Base-by-base conservation (phyloP, 1,140 invertebrate species). In the Trachymyrmex cornetzi region DNA sequence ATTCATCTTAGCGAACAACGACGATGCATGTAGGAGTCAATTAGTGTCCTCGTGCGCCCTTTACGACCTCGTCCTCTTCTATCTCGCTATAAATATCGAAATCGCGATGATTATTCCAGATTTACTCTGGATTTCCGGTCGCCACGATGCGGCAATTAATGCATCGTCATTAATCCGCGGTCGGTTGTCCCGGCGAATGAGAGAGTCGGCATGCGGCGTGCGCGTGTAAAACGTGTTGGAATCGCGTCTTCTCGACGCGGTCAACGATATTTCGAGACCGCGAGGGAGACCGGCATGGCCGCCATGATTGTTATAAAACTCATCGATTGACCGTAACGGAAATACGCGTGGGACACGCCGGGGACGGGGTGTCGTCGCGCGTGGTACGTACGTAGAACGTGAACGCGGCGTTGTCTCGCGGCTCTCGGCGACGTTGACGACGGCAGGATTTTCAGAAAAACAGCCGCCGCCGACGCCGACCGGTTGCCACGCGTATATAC, bases 221-320 rank as follows among this genome's bases (percentile, higher is more conserved):
- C 44, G 14, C 30, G 24, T 48, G 48, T 24, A 2, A 34, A 59
- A 69, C 30, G 63, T 27, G 30, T 55, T 14, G 30, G 14, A 38
- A 55, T 24, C 44, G n/a, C 3, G 48, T 48, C 14, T 55, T n/a
- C 6, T n/a, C 50, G 3, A 12, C 9, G 22, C 16, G 3, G 24
- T 14, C 44, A 5, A 34, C 16, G 27, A 30, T 19, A 11, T 30
- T 44, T 30, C 61, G 67, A 16, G 24, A 30, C 5, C 12, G 67
- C 64, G 24, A 77, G 53, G 86, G 63, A 71, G 87, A 90, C 93
- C 93, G 93, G 88, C 90, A 75, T 90, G 93, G 92, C 92, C 90
- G 94, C 94, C 94, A 94, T 94, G 90, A 94, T 93, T 90, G 86
- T 94, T 91, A 87, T 88, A 92, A 91, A 93, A 93, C 91, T 88